Evolutionary conservation across 2,888 invertebrate genomes (phyloP), one percentile per base, ranked within the genome.

Genomic region (Drosophila subsilvestris): DNA sequence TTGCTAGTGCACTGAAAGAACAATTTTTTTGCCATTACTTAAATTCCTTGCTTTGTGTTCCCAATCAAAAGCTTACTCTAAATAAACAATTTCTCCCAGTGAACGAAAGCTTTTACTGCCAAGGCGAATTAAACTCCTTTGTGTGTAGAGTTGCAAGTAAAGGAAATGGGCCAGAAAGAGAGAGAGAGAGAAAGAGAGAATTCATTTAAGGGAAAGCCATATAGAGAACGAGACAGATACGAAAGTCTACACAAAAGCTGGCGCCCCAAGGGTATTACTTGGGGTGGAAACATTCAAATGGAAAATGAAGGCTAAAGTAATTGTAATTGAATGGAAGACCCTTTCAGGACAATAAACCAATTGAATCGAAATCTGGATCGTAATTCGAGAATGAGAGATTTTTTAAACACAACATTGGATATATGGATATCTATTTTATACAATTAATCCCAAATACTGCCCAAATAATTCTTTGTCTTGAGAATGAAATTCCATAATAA

Each of bases 51-150:
- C 27, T 9, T 9, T 27, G 27, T 27, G 22, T 27, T 27, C 27
- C 27, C 2, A 27, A 27, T 9, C 3, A 29, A n/a, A 17, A 17
- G 14, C 8, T 27, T 9, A 1, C 10, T 14, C 18, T 4, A 0
- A 7, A 49, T 9, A 27, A 32, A 42, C 20, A 43, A 48, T 32
- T 73, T 59, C 10, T 27, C 14, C 1, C 77, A 75, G 78, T 81
- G 81, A n/a, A 69, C 18, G 45, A 85, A 84, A 88, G 89, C 89
- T 85, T 37, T 53, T n/a, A 8, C 12, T 17, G 22, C 8, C 49
- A 25, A 55, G 83, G 66, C 72, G 67, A 75, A 62, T 66, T 79
- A 47, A 49, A 44, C 48, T 47, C 22, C 49, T 50, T 27, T 29
- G 25, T 51, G 54, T 82, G 88, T 66, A 82, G 83, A 82, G 68